Conservation (phyloP, 2,797 vertebrate species). For the Carduelis carduelis region DNA sequence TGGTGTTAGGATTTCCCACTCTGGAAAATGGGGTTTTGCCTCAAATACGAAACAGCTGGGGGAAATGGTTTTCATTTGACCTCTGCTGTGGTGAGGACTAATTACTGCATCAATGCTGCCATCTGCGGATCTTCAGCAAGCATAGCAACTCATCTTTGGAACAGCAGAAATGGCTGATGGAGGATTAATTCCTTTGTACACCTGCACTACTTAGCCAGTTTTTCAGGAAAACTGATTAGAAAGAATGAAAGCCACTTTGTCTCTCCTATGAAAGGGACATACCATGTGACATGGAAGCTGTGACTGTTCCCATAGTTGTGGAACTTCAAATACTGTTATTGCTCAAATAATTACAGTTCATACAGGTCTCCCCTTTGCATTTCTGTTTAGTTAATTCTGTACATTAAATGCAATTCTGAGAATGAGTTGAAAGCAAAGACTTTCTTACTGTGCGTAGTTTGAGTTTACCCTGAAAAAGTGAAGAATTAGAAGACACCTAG, state of each 20-base stretch:
- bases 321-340: not conserved
- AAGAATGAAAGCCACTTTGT: not conserved
- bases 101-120: slow-evolving; percentile 48
- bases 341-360: not conserved
- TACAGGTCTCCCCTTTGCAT: not conserved
- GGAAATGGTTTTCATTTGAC: not conserved
- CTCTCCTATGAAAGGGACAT: not conserved
- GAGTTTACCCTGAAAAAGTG: not conserved
- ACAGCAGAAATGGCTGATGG: not conserved
- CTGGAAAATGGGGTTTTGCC: not conserved
- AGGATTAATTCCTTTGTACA: not conserved
- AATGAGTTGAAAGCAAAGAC: not conserved
- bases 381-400: not conserved
- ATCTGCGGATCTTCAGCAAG: not conserved
- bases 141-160: not conserved
- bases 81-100: not conserved
- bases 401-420: not conserved
- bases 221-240: not conserved
- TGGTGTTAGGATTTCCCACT: not conserved
- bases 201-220: not conserved
- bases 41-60: not conserved
- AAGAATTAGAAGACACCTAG: not conserved
- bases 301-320: not conserved
- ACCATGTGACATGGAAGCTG: fast-evolving
- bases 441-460: not conserved